Conservation (phyloP, 2,888 invertebrate genomes). For the Pseudococcus jackbeardsleyi region DNA sequence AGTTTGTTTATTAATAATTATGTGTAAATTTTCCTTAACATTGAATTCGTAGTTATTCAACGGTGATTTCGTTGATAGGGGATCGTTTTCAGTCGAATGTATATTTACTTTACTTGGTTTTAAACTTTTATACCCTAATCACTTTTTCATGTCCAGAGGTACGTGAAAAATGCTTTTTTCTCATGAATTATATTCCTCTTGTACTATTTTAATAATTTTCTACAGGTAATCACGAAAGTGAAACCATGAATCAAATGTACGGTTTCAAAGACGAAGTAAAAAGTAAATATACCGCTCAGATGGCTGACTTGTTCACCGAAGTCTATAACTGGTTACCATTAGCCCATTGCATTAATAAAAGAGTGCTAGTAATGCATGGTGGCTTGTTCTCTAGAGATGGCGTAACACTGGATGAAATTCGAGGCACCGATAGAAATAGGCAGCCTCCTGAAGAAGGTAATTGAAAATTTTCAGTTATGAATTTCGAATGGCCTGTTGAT, state of each 20-base stretch:
- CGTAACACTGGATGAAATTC: slow-evolving; percentile 93
- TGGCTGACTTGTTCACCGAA: slow-evolving; percentile 98
- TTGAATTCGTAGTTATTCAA: slow-evolving; percentile 82
- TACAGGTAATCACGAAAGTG: slow-evolving; percentile 97
- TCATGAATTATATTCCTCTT: background rate
- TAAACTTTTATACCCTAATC: slow-evolving; percentile 94
- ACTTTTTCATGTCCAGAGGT: slow-evolving; percentile 99
- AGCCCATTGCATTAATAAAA: slow-evolving; percentile 92
- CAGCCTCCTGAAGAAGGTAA: slow-evolving; percentile 96
- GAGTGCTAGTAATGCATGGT: slow-evolving; percentile 92
- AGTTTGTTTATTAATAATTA: background rate
- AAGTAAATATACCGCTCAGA: slow-evolving; percentile 92
- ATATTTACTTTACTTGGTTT: slow-evolving; percentile 97
- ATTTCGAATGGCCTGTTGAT: background rate
- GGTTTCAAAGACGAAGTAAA: slow-evolving; percentile 99
- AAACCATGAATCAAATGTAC: slow-evolving; percentile 99
- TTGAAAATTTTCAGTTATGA: background rate
- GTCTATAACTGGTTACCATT: slow-evolving; percentile 98
- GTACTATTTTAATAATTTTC: background rate
- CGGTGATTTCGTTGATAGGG: slow-evolving; percentile 99
- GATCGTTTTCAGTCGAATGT: slow-evolving; percentile 99
- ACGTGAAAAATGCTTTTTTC: slow-evolving; percentile 69
- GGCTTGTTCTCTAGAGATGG: slow-evolving; percentile 95
- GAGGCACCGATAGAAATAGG: slow-evolving; percentile 88
- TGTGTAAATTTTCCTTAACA: background rate